Evolutionary conservation across 2,888 invertebrate species (phyloP).

Genomic region (Abrostola tripartita): DNA sequence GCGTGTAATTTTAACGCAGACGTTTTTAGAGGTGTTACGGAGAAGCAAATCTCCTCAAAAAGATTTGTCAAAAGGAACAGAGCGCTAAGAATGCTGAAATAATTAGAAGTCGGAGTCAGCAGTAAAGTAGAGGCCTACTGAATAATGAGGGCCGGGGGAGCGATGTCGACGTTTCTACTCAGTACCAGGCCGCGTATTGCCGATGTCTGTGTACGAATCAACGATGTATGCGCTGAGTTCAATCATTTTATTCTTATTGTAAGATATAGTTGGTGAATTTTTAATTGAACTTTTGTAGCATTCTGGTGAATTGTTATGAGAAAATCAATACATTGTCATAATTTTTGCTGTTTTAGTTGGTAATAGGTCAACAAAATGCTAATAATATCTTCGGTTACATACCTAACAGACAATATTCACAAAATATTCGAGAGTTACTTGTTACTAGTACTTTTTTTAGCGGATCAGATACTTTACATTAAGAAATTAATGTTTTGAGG

Average conservation of each 20-base stretch:
- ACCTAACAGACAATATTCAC: no score
- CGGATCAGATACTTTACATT: no score
- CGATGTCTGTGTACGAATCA: background rate
- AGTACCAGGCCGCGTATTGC: constrained; percentile 18
- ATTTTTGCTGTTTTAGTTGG: no score
- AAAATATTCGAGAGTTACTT: no score
- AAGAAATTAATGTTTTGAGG: no score
- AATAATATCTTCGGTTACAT: no score
- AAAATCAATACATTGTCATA: no score
- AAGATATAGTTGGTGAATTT: background rate
- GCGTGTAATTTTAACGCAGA: constrained; percentile 44
- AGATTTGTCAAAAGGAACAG: constrained; percentile 60
- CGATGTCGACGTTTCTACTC: constrained; percentile 31
- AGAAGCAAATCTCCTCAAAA: constrained; percentile 51
- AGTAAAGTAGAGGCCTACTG: constrained; percentile 60
- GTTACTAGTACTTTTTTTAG: no score
- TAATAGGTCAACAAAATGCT: no score
- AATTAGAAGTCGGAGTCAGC: constrained; percentile 62
- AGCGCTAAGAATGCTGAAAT: constrained; percentile 62
- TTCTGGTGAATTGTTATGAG: no score
- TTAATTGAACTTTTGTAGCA: background rate
- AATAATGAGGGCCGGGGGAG: constrained; percentile 54
- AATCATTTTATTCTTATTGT: background rate
- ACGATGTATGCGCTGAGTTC: background rate
- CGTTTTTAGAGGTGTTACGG: constrained; percentile 46